Evolutionary conservation across 2,113 vertebrate species (phyloP), one percentile per base, ranked within the genome.

Genomic region (Chaetops frenatus): DNA sequence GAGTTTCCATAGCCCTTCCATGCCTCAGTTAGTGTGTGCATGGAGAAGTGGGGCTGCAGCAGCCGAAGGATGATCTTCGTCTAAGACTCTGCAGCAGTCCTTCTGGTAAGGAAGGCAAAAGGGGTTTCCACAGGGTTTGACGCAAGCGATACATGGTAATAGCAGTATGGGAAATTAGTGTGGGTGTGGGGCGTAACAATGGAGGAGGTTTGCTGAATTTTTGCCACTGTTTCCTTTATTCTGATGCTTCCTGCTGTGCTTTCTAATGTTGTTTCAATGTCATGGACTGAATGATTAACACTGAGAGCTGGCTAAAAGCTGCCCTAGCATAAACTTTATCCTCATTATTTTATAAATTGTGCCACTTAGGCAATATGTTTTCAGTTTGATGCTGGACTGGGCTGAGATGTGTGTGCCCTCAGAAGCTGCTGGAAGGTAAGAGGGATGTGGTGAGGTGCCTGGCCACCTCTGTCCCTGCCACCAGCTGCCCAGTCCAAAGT

Each of bases 321-420:
- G 54, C 42, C 33, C 20, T 5, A 42, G 66, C 33, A 38, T 9
- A 54, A 53, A 15, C 38, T 35, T 45, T 1, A 24, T 2, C 8
- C 14, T 38, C 9, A 1, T 25, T 7, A 0, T 69, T 33, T 62
- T 20, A n/a, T 27, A 76, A 25, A 50, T 12, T 12, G n/a, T 36
- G 56, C 15, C 25, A 11, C 28, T 72, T 20, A 15, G 0, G 7
- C 8, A 33, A 5, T 28, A 36, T 7, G 19, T 35, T 29, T 42
- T 42, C 29, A 5, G 0, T 33, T 42, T 24, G 50, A 57, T 1
- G 22, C 28, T 11, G 31, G 35, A 6, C 10, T 5, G 5, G 40
- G 38, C 6, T 9, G 35, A 21, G 35, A 12, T 3, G n/a, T 21
- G 38, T 3, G 3, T 5, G 23, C 20, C 44, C 29, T 62, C 3